Base-by-base conservation (phyloP, 2,888 invertebrate genomes). In the Phyllotreta cruciferae region DNA sequence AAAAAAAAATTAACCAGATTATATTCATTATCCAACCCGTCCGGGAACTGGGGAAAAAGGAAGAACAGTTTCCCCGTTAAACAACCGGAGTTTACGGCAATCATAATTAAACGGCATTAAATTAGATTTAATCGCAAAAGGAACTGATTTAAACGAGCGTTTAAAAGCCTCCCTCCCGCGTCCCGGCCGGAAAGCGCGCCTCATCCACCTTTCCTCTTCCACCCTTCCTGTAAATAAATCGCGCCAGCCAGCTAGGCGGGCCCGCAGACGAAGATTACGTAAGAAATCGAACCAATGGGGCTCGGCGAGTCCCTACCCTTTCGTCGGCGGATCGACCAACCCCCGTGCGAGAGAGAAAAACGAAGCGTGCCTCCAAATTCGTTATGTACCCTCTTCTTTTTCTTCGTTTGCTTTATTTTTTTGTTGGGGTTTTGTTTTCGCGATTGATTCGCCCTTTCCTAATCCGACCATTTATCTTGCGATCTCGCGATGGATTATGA, bases 101-200 rank as follows among this genome's bases (percentile, higher is more conserved):
- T 71, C 70, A 70, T 69, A 71, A 75, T 75, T 75, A 75, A 72
- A 71, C 62, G 71, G 71, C 70, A 74, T 75, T 74, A 75, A 77
- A 77, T 73, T 73, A 74, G 74, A 75, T 77, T 71, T 76, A 75
- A 77, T 77, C 77, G 74, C 67, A 73, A 24, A 75, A 76, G 72
- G 74, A 70, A 71, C 72, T 70, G 71, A 72, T 74, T 72, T 67
- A 71, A 73, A 74, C 73, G 73, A 70, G 70, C 68, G 70, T 73
- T 74, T 74, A 72, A 73, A 72, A 68, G 70, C 62, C 63, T 24
- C 24, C 24, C 24, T 24, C 24, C 52, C 64, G 61, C 70, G 69
- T 70, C 10, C 61, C 56, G 60, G 74, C 72, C 72, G 66, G 74
- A 71, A 69, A 73, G 71, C 71, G 69, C 70, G 65, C 68, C 61